Conservation (phyloP, 53 echinoderm and acorn worm species). For the Temnopleurus reevesii region DNA sequence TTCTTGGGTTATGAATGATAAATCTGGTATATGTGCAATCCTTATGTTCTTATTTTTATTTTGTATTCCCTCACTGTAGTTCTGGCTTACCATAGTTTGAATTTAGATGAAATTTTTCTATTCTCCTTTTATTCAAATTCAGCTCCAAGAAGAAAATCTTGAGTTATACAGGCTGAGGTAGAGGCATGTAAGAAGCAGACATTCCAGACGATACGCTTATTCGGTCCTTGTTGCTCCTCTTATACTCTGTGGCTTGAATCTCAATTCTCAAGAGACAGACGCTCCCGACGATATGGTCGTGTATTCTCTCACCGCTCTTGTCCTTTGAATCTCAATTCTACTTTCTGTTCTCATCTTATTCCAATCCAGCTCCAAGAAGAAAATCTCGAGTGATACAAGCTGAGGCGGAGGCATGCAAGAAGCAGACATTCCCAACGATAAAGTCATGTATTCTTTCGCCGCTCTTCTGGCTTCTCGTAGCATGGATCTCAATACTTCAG, state of each 20-base stretch:
- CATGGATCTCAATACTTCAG: constrained; percentile 81
- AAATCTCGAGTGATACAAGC: constrained; percentile 47
- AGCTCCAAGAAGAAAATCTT: constrained; percentile 13
- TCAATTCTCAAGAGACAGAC: no score
- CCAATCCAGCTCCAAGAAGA: background rate
- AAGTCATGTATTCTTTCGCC: constrained; percentile 68
- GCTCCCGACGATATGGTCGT: constrained; percentile 74
- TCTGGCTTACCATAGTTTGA: no score
- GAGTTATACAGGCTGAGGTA: constrained; percentile 49
- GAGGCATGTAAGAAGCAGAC: constrained; percentile 69
- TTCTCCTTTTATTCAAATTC: background rate
- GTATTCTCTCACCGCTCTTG: constrained; percentile 48
- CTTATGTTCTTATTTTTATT: no score
- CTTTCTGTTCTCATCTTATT: background rate
- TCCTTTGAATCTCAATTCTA: no score
- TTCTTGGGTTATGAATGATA: no score
- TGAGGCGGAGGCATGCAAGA: constrained; percentile 65
- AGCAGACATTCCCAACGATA: constrained; percentile 67
- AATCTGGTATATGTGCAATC: no score
- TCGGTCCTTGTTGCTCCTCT: no score
- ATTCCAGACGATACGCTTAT: no score
- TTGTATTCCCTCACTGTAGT: no score
- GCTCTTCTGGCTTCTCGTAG: constrained; percentile 60
- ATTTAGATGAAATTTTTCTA: no score
- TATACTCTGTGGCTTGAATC: no score